These are phyloP conservation scores for Trichomalopsis sarcophagae DNA, from an alignment of 1,140 invertebrate species.

Conservation along the genomic window DNA sequence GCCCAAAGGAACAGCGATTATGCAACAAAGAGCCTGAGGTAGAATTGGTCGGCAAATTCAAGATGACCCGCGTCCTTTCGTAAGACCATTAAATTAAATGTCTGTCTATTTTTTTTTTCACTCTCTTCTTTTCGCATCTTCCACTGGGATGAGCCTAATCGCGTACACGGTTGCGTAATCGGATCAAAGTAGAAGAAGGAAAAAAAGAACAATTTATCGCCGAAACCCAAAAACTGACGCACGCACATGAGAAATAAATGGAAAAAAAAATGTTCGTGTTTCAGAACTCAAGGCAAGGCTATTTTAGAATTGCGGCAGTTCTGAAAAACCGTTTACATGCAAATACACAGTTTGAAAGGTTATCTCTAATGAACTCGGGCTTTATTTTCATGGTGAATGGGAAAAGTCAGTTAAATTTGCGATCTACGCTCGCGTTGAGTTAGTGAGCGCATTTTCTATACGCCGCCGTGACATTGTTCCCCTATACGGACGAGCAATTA, in stretches of 20 bases:
- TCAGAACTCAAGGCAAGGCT: background rate
- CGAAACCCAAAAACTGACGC: background rate
- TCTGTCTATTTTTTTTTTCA: constrained; percentile 29
- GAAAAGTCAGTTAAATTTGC: constrained; percentile 27
- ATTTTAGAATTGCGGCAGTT: background rate
- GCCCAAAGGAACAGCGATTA: constrained; percentile 45
- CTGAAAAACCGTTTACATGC: background rate
- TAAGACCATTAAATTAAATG: constrained; percentile 56
- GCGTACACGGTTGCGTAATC: background rate
- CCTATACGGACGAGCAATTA: constrained; percentile 41
- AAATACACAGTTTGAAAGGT: background rate
- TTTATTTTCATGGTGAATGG: constrained; percentile 19
- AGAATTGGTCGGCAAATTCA: constrained; percentile 57
- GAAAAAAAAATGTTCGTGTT: background rate
- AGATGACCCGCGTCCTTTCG: constrained; percentile 58
- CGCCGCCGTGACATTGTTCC: constrained; percentile 30
- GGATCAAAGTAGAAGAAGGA: background rate
- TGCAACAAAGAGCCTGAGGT: constrained; percentile 37
- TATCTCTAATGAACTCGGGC: constrained; percentile 5
- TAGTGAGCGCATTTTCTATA: constrained; percentile 53
- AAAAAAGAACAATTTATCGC: constrained; percentile 14
- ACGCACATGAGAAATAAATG: background rate
- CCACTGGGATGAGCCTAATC: background rate
- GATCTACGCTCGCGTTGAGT: constrained; percentile 2
- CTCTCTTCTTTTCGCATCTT: background rate